Evolutionary conservation across 2,797 vertebrate species (phyloP).

Genomic region (Oreochromis mossambicus): DNA sequence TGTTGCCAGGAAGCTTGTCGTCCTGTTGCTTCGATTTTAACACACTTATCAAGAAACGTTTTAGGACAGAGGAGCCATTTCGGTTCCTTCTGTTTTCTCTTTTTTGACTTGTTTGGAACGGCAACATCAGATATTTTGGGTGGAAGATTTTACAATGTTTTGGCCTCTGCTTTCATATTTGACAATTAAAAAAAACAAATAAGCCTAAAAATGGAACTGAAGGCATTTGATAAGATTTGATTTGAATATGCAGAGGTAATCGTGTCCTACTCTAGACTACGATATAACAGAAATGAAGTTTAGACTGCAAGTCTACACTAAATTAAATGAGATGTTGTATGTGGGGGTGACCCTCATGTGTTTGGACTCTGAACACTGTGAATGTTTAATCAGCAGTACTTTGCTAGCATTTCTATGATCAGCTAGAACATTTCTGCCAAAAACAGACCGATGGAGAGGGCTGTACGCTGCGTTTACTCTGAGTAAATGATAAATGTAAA

Average conservation of each 20-base stretch:
- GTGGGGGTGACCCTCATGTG: not conserved
- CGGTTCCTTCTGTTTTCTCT: not conserved
- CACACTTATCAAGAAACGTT: not conserved
- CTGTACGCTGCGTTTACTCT: not conserved
- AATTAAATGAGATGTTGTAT: not conserved
- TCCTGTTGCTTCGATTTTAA: not conserved
- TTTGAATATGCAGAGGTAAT: not conserved
- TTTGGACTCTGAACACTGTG: rapidly evolving
- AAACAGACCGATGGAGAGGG: not conserved
- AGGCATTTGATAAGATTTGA: not conserved
- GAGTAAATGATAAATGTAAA: not conserved
- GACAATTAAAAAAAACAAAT: not conserved
- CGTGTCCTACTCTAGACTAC: not conserved
- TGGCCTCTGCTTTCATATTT: not conserved
- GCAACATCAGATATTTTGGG: not conserved
- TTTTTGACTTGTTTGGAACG: not conserved
- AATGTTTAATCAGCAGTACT: not conserved
- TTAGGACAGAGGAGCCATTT: not conserved
- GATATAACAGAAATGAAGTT: not conserved
- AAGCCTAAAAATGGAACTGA: not conserved
- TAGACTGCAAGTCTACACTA: too few species aligned
- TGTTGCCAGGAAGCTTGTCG: not conserved
- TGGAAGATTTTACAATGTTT: not conserved
- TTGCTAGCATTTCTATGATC: not conserved
- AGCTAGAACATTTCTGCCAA: not conserved